Evolutionary conservation across 2,797 vertebrate genomes (phyloP), one percentile per base, ranked within the genome.

Genomic region (Xiphorhynchus erythropygius): DNA sequence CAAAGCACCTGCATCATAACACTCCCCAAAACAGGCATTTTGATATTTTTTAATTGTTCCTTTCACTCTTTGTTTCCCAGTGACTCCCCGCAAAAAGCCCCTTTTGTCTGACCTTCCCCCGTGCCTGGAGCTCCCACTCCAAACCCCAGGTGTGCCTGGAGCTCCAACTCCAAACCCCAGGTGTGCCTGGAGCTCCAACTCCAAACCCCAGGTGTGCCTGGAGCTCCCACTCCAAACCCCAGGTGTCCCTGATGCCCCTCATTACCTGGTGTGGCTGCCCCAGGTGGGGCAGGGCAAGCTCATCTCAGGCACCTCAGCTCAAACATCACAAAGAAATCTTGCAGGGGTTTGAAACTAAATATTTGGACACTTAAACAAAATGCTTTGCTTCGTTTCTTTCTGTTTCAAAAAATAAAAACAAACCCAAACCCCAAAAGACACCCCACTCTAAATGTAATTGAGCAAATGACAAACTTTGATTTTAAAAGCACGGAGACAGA

Each of bases 71-170:
- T 11, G 52, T 41, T 52, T 5, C 30, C 10, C 32, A 65, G 47
- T 18, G 46, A 39, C 13, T 74, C 52, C 30, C 28, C 19, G 5
- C 1, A 10, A 5, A 5, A 2, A 10, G 6, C 8, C 2, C 23
- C 25, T 70, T 33, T 21, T 3, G 0, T 35, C 52, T 9, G 15
- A 11, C 17, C 15, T 33, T 8, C 22, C 35, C 33, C 10, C 5
- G 11, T 7, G 9, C 5, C 3, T 3, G 23, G 4, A 41, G 10
- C 33, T 37, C 11, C 23, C 37, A 2, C 22, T 17, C 14, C 13
- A 1, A 0, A 15, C 10, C n/a, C 4, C 63, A 32, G 18, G 5
- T 46, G 46, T 41, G 17, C 47, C 30, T 1, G 3, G 1, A 21
- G 18, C 42, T 42, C 42, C 42, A 18, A 5, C 18, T 18, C 42